Evolutionary conservation across 2,113 vertebrate genomes (phyloP), one percentile per base, ranked within the genome.

Genomic region (Octodon degus): DNA sequence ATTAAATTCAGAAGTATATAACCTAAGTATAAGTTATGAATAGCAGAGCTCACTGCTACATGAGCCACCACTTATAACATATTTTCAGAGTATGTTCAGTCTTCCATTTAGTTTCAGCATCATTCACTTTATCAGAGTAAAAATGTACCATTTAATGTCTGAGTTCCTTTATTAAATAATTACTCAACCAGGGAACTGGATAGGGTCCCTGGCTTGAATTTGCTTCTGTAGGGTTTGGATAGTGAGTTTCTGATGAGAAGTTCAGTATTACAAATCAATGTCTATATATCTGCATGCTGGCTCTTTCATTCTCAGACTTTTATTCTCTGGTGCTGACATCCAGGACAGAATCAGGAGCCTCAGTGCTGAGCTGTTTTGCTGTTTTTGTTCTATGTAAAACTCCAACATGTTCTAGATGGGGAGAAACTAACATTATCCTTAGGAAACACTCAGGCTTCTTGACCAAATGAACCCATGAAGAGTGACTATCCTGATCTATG

Each of bases 151-250:
- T 65, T 68, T 63, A 40, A 22, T 34, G 1, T 87, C 37, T 65
- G 84, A 43, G 43, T 58, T 8, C 77, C 10, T 92, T 77, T 93
- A 50, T 68, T 79, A 74, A 96, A 60, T 63, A 89, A 70, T 89
- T 84, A 25, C 25, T 77, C 63, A 83, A 6, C 22, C 53, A 93
- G 9, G n/a, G 5, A 60, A 9, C 80, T 84, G 30, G 63, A 11
- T 43, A 76, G 2, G 8, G 4, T 50, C 11, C 22, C 40, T 85
- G 47, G 14, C 70, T 79, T 76, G 55, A 16, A 11, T 85, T 74
- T 34, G 10, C 80, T 60, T 89, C 80, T 83, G 0, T 22, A 92
- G 0, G 37, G 9, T 80, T 93, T 89, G 8, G 24, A 58, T 85
- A 77, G 14, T 60, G 9, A 90, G 24, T 67, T 93, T 84, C 53